Evolutionary conservation across 30 jellyfish, hydroid and myxozoan genomes (phyloP).

Genomic region (Chironex yamaguchii): DNA sequence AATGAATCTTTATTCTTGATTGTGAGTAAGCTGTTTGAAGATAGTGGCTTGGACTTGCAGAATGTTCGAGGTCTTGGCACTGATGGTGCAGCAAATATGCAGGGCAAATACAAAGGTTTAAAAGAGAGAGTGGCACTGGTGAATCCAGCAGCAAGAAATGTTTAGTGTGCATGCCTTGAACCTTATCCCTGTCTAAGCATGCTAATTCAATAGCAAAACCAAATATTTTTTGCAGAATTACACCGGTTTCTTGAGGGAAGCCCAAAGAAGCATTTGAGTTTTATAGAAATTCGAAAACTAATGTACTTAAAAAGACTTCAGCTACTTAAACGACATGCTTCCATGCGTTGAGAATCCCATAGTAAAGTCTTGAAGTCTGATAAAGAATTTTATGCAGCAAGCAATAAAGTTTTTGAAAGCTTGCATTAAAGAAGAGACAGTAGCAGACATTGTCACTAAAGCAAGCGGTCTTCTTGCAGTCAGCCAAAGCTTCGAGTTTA

Average conservation of each 20-base stretch:
- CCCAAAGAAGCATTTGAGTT: no score
- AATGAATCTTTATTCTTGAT: not conserved
- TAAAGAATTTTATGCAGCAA: not conserved
- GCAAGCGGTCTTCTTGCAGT: not conserved
- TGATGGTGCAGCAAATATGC: not conserved
- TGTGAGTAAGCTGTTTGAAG: not conserved
- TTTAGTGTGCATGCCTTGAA: not conserved
- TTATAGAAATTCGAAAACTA: no score
- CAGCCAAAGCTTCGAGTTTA: not conserved
- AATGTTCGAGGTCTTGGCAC: not conserved
- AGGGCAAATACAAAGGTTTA: not conserved
- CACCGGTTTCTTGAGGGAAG: no score
- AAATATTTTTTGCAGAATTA: no score
- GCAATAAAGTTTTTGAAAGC: not conserved
- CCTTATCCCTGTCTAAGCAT: not conserved
- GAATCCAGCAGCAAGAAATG: not conserved
- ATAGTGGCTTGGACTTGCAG: no score
- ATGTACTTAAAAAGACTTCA: no score
- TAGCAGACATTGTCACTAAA: not conserved
- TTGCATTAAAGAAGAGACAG: not conserved
- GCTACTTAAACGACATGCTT: not conserved
- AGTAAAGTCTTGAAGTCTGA: not conserved
- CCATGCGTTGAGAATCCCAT: not conserved
- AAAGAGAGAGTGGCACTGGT: not conserved
- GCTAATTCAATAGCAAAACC: not conserved